These are phyloP conservation scores for Pygocentrus nattereri DNA, from an alignment of 2,797 vertebrate species.

Conservation along the genomic window DNA sequence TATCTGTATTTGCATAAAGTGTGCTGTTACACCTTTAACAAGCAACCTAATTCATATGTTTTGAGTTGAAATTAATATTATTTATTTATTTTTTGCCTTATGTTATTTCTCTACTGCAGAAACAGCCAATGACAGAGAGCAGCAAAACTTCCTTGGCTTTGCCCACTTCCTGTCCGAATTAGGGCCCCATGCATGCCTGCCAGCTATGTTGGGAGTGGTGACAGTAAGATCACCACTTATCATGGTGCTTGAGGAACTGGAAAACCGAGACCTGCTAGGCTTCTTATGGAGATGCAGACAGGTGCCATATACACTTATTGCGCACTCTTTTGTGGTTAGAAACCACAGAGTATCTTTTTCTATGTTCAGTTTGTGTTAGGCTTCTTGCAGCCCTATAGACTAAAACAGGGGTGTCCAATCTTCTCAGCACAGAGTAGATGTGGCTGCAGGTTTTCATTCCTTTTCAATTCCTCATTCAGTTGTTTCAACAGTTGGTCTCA, in stretches of 20 bases:
- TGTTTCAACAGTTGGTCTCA: too few relatives aligned
- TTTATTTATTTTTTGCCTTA: not conserved
- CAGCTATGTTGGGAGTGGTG: conserved; percentile 83
- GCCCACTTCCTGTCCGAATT: conserved; percentile 85
- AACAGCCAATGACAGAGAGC: conserved; percentile 69
- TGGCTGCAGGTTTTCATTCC: too few relatives aligned
- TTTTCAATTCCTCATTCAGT: too few relatives aligned
- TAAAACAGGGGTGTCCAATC: too few relatives aligned
- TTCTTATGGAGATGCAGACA: conserved; percentile 89
- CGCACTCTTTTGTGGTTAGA: not conserved
- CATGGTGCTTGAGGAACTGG: conserved; percentile 83
- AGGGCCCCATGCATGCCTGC: conserved; percentile 84
- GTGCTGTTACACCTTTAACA: too few relatives aligned
- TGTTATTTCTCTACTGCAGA: conserved; percentile 64
- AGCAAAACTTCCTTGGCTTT: conserved; percentile 84
- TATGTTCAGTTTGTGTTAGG: not conserved
- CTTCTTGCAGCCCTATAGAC: not conserved
- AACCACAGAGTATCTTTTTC: not conserved
- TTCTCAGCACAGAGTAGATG: too few relatives aligned
- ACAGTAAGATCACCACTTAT: conserved; percentile 74
- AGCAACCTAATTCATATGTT: not conserved
- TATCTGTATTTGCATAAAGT: too few relatives aligned
- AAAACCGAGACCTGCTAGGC: conserved; percentile 83
- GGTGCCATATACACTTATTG: conserved; percentile 59
- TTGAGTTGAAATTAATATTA: not conserved